phyloP scores from a whole-genome alignment of 2,888 invertebrate genomes.

The Dichetophora obliterata region DNA sequence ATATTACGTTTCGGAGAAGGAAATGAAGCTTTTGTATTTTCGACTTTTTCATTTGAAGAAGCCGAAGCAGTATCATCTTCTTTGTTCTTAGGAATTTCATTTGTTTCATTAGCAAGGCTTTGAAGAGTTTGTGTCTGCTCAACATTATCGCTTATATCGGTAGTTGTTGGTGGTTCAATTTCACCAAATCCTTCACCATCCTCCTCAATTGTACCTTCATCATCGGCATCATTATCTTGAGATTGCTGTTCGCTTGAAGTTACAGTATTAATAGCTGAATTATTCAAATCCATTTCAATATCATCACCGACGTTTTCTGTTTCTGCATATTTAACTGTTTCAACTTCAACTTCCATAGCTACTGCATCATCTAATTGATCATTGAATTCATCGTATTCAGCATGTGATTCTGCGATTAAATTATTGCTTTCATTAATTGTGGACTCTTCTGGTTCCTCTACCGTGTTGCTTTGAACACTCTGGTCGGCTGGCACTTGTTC shows the following conservation, averaged over 20 bases:
- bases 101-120: background rate
- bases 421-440: background rate
- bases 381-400: background rate
- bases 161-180: background rate
- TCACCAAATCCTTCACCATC: background rate
- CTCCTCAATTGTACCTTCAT: background rate
- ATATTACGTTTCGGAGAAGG: background rate
- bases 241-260: background rate
- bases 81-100: background rate
- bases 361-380: slow-evolving; percentile 16
- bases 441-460: background rate
- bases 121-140: background rate
- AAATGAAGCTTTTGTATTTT: background rate
- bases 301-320: background rate
- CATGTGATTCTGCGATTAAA: background rate
- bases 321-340: slow-evolving; percentile 15
- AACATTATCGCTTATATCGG: background rate
- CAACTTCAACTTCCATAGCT: slow-evolving; percentile 34
- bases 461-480: no score
- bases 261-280: no score
- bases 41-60: no score
- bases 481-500: no score
- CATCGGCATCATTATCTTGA: background rate
- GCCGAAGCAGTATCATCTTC: no score
- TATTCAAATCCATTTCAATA: background rate